These are phyloP conservation scores for Bombylius major DNA, from an alignment of 2,888 invertebrate species.

Conservation along the genomic window DNA sequence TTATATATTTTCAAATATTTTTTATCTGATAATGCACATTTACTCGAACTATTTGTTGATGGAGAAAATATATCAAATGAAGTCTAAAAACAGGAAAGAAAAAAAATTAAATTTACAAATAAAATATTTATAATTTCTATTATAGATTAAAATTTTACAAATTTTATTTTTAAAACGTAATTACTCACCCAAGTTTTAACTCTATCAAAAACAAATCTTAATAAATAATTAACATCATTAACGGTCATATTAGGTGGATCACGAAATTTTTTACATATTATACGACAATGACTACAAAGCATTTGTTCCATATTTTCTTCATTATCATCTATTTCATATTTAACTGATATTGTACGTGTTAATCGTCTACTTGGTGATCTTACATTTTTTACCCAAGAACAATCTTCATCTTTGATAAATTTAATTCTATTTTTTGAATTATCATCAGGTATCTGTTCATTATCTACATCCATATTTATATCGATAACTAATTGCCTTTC, in stretches of 20 bases:
- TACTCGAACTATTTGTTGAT: background rate
- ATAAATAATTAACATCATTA: slow-evolving; percentile 38
- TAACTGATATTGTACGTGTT: slow-evolving; percentile 20
- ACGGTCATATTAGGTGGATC: slow-evolving; percentile 32
- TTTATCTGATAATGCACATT: slow-evolving; percentile 7
- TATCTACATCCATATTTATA: too few species aligned
- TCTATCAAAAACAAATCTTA: slow-evolving; percentile 36
- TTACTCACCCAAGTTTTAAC: slow-evolving; percentile 39
- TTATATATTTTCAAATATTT: slow-evolving; percentile 17
- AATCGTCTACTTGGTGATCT: slow-evolving; percentile 23
- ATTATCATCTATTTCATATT: slow-evolving; percentile 15
- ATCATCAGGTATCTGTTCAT: too few species aligned
- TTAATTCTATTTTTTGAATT: too few species aligned
- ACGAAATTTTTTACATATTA: slow-evolving; percentile 20
- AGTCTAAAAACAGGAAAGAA: too few species aligned
- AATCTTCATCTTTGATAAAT: slow-evolving; percentile 19
- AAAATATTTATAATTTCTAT: too few species aligned
- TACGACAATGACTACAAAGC: slow-evolving; percentile 26
- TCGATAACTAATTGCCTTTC: too few species aligned
- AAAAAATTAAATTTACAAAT: background rate
- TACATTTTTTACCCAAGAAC: slow-evolving; percentile 27
- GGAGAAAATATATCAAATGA: slow-evolving; percentile 18
- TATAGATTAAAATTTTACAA: slow-evolving; percentile 13
- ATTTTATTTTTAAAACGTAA: slow-evolving; percentile 13
- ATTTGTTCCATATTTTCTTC: slow-evolving; percentile 16